Conservation (phyloP, 1,140 invertebrate genomes). For the Thaumetopoea pityocampa region DNA sequence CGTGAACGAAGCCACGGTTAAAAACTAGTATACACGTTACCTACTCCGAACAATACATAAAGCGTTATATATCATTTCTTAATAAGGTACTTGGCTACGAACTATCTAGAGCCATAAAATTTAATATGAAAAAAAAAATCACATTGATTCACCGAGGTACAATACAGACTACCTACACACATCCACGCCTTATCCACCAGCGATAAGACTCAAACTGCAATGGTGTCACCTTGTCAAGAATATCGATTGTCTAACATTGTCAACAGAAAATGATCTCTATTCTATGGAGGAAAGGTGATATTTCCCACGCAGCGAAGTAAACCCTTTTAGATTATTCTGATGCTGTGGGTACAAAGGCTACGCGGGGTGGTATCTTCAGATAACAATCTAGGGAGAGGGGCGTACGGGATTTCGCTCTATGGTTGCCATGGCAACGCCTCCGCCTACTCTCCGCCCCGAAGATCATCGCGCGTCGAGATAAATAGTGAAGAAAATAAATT, state of each 20-base stretch:
- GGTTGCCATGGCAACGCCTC: constrained; percentile 53
- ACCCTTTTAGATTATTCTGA: constrained; percentile 63
- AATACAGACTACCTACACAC: constrained; percentile 7
- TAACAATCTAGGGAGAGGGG: constrained; percentile 69
- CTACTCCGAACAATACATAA: too few species aligned
- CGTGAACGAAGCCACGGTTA: too few species aligned
- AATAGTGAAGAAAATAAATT: constrained; percentile 68
- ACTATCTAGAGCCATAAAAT: too few species aligned
- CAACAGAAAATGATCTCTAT: constrained; percentile 12
- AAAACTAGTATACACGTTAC: too few species aligned
- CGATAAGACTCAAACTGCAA: too few species aligned
- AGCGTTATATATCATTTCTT: too few species aligned
- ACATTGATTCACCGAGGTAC: constrained; percentile 12
- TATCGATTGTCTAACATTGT: constrained; percentile 17
- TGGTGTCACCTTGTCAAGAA: constrained; percentile 13
- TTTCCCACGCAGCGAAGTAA: constrained; percentile 21
- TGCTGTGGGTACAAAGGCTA: constrained; percentile 57
- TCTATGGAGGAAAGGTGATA: constrained; percentile 11
- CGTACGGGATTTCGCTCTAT: constrained; percentile 52
- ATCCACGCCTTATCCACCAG: constrained; percentile 10
- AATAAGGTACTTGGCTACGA: too few species aligned
- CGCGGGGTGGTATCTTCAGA: constrained; percentile 64
- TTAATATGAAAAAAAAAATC: too few species aligned
- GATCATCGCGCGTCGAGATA: constrained; percentile 56
- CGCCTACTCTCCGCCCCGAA: constrained; percentile 46